phyloP scores from a whole-genome alignment of 2,797 vertebrate genomes.

The Peromyscus eremicus region DNA sequence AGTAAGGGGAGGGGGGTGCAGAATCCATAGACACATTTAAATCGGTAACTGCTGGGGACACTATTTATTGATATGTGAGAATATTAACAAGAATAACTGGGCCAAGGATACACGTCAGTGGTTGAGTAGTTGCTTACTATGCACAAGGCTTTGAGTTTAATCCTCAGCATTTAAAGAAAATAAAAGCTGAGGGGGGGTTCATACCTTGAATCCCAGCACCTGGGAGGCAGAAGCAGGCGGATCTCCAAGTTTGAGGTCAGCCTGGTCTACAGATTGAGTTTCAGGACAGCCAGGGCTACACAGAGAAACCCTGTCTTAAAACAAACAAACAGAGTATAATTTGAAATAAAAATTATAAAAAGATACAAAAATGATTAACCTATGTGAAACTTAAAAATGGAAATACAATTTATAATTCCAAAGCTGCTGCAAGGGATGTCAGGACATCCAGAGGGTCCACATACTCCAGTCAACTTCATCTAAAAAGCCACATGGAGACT shows the following conservation, averaged over 20 bases:
- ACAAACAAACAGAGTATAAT: background rate
- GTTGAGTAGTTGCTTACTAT: background rate
- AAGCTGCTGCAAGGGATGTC: background rate
- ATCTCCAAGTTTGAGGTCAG: background rate
- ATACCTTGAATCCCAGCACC: background rate
- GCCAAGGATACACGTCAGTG: background rate
- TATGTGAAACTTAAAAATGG: constrained; percentile 26
- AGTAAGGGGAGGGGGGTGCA: background rate
- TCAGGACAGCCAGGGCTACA: background rate
- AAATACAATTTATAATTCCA: constrained; percentile 5
- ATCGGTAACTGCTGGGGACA: background rate
- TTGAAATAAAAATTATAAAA: background rate
- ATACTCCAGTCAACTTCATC: constrained; percentile 3
- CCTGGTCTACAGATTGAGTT: background rate
- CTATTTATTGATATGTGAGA: background rate
- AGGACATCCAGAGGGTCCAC: background rate
- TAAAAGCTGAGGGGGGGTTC: background rate
- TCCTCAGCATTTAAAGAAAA: background rate
- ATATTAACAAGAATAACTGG: background rate
- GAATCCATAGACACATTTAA: background rate
- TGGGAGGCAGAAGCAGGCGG: background rate
- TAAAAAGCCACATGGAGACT: constrained; percentile 15
- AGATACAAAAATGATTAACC: background rate
- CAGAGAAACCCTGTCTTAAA: background rate
- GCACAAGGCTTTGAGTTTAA: background rate